Evolutionary conservation across 2,113 vertebrate species (phyloP), one percentile per base, ranked within the genome.

Genomic region (Tricholaema leucomelas): DNA sequence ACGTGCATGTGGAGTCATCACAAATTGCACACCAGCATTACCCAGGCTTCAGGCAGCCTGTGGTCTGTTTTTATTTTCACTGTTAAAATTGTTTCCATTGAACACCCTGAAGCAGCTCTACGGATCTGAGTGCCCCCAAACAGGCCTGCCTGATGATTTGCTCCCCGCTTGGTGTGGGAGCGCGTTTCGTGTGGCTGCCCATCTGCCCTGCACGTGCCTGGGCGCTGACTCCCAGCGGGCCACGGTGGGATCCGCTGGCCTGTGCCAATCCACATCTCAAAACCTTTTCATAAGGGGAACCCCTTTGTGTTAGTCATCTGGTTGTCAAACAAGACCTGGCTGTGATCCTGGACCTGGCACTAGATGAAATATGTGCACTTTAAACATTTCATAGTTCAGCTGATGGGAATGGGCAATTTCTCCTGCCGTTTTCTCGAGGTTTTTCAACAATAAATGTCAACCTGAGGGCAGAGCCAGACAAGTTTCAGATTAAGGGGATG

Each of bases 251-350:
- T 69, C 82, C 20, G 5, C 59, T 1, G 4, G 18, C 64, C 55
- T 10, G 40, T 78, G 95, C 96, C 97, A 95, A 85, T 79, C 91
- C 83, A 58, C 86, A 91, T 40, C 82, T 85, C 90, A 23, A 31
- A 92, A 81, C 3, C 6, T 93, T 96, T 96, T 64, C 90, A 74
- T 52, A 54, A 63, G 28, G 93, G 89, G 92, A 96, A 90, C 80
- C 84, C 92, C 93, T 97, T 94, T 94, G 91, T 96, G 90, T 95
- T 97, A 93, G 86, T 95, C 92, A 94, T 97, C 97, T 97, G 96
- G 88, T 95, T 96, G 96, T 97, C 97, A 97, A 94, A 87, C 59
- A 28, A 77, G 52, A 38, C 74, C 93, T 96, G 95, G 93, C 95
- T 94, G 78, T 0, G 17, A 70, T 87, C 96, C 96, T 94, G 81